Evolutionary conservation across 2,113 vertebrate genomes (phyloP), one percentile per base, ranked within the genome.

Genomic region (Passer montanus): DNA sequence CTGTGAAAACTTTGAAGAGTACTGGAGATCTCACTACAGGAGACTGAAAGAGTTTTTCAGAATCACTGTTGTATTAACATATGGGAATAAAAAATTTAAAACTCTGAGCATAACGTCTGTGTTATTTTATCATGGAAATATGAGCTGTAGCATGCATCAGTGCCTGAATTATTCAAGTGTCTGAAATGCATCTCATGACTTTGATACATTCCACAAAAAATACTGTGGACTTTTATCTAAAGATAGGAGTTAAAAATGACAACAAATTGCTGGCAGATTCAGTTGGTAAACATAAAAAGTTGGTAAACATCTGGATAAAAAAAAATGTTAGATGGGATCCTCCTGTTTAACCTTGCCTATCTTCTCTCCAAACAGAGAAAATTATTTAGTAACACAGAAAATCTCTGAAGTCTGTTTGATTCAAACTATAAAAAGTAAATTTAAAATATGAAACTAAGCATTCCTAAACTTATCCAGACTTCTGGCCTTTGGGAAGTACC

Each of bases 161-260:
- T 19, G 27, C 63, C 39, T 94, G 85, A 95, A 94, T 95, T 86
- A 90, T 95, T 94, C 85, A 90, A 21, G 43, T 31, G 26, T 67
- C 68, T 93, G 84, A 95, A 88, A 97, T 81, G 30, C 63, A 93
- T 73, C 84, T 95, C 72, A 67, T 80, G 75, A 74, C 59, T 94
- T 89, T 27, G 52, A 84, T 46, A 44, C 46, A 72, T 68, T 74
- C 68, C 41, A 31, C 49, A 58, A 67, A 86, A 92, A 49, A 56
- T 27, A 63, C 30, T 30, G 63, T 31, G 43, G 58, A 39, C 77
- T 95, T 96, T 79, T 85, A 53, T 75, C 76, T 68, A 49, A 44
- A 69, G 70, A 70, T 33, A 37, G 27, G 17, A 85, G 47, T 53
- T 74, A 43, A 73, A 87, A 63, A 90, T 58, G 75, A 64, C 82